A percentile compares a stretch with the other conserved stretches of the same genome.
phyloP scores from a whole-genome alignment of 2,113 vertebrate species.

The Tricholaema leucomelas region DNA sequence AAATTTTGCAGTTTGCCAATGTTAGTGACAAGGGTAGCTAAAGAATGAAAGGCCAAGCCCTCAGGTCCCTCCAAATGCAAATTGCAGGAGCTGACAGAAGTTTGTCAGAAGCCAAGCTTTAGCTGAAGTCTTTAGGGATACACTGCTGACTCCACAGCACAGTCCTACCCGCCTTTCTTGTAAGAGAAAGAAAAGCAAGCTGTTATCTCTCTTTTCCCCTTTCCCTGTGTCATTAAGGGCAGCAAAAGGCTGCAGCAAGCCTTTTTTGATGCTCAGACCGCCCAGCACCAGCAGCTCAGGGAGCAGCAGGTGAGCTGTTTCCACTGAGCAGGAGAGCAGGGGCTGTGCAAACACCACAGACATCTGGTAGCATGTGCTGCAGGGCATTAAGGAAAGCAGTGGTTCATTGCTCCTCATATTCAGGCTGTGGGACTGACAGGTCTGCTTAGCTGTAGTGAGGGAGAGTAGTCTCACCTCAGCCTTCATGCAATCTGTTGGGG shows the following conservation, averaged over 20 bases:
- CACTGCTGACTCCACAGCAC: not conserved
- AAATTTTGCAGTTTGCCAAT: not conserved
- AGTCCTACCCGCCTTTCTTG: not conserved
- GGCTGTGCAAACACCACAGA: fast-evolving
- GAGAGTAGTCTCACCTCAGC: not conserved
- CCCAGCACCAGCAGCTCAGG: not conserved
- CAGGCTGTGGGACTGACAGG: fast-evolving
- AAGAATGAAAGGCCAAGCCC: not conserved
- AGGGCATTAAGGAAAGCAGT: not conserved
- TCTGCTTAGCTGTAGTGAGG: not conserved
- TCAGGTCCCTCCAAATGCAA: not conserved
- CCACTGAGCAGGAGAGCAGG: fast-evolving
- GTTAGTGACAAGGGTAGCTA: not conserved
- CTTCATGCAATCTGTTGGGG: not conserved
- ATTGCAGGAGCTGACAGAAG: not conserved
- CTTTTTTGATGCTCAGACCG: not conserved
- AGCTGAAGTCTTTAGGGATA: not conserved
- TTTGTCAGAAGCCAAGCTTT: not conserved
- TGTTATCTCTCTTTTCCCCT: not conserved
- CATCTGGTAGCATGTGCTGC: not conserved
- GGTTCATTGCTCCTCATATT: not conserved
- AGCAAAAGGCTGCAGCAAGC: fast-evolving
- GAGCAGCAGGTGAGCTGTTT: fast-evolving
- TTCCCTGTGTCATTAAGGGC: not conserved
- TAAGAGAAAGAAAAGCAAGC: not conserved